Conservation (phyloP, 2,113 vertebrate genomes). For the Equus przewalskii region DNA sequence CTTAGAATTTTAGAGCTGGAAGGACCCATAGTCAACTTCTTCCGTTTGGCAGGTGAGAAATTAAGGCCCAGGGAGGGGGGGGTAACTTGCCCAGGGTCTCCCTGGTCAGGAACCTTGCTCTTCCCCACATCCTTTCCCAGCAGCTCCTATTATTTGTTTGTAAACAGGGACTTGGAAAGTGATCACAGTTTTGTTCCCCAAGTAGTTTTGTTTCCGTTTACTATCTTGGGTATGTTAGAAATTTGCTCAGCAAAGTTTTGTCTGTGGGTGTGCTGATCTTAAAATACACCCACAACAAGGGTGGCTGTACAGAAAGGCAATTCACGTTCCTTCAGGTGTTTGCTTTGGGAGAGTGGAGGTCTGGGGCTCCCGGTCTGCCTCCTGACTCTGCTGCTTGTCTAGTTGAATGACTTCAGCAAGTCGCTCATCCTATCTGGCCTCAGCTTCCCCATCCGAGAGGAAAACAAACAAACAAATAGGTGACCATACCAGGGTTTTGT, state of each 20-base stretch:
- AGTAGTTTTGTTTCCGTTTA: neutral
- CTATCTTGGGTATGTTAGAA: neutral
- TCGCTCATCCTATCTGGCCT: neutral
- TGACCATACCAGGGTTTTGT: neutral
- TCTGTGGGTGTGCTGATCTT: neutral
- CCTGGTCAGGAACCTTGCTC: neutral
- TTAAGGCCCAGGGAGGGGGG: neutral
- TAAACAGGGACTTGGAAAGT: neutral
- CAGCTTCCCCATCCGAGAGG: neutral
- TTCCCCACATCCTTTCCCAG: neutral
- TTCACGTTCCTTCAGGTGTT: neutral
- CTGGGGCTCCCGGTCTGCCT: neutral
- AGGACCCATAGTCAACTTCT: neutral
- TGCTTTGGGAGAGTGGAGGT: too few species aligned
- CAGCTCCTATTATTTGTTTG: neutral
- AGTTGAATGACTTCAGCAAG: neutral
- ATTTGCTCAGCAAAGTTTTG: neutral
- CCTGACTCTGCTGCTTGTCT: neutral
- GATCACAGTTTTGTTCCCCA: neutral
- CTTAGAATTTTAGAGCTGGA: neutral
- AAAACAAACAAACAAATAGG: neutral
- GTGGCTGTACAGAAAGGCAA: rapidly evolving
- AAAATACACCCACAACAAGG: neutral
- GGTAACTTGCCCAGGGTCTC: neutral
- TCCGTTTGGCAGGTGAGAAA: neutral